Evolutionary conservation across 2,113 vertebrate species (phyloP).

Genomic region (Hippocampus mohnikei): DNA sequence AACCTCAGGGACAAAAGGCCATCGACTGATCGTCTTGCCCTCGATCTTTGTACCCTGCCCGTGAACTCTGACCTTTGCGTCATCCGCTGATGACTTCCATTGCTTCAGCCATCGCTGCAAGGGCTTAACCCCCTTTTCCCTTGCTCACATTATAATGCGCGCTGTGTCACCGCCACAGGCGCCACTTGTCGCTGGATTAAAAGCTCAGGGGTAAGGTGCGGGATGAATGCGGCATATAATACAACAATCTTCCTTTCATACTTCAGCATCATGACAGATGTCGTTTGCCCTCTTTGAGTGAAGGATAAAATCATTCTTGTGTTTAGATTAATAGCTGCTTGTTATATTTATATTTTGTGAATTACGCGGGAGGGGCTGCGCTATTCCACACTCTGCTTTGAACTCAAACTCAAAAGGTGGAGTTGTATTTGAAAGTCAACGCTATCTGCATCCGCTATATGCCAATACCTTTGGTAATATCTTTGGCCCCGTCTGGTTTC

Average conservation of each 20-base stretch:
- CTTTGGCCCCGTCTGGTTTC: too few species aligned
- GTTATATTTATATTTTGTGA: constrained; percentile 1
- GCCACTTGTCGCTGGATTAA: constrained; percentile 20
- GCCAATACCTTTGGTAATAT: too few species aligned
- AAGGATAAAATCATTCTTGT: constrained; percentile 5
- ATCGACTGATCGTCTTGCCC: constrained; percentile 40
- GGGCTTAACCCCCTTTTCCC: constrained; percentile 3
- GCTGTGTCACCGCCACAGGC: constrained; percentile 27
- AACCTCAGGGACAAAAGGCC: constrained; percentile 17
- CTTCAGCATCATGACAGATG: constrained; percentile 14
- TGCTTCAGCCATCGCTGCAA: constrained; percentile 16
- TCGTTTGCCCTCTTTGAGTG: constrained; percentile 25
- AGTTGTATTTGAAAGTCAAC: constrained; percentile 52
- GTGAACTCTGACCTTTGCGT: constrained; percentile 46
- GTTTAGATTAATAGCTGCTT: neutral
- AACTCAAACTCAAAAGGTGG: constrained; percentile 19
- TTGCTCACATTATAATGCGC: constrained; percentile 13
- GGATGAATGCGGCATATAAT: constrained; percentile 12
- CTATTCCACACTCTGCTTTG: constrained; percentile 15
- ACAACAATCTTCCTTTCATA: neutral
- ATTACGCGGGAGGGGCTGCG: neutral
- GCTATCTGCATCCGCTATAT: constrained; percentile 16
- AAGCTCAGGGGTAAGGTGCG: neutral
- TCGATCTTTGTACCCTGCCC: constrained; percentile 24
- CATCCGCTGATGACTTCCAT: constrained; percentile 40